phyloP scores from a whole-genome alignment of 2,888 invertebrate genomes.

The Prenolepis imparis region DNA sequence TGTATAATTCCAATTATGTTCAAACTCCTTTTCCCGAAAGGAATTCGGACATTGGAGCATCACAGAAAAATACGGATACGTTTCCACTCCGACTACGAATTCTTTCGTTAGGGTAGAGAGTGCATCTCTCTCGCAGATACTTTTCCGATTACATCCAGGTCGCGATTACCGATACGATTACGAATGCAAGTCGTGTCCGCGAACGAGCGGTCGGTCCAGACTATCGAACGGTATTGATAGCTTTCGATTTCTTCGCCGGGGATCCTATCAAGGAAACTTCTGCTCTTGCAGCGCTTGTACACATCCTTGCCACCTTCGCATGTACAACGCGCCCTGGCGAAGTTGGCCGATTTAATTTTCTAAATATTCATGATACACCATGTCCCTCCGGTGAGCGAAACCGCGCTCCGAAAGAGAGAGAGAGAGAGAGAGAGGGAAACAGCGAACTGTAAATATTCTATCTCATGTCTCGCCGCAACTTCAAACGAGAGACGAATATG shows the following conservation, averaged over 20 bases:
- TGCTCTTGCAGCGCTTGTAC: background rate
- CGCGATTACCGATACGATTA: constrained; percentile 48
- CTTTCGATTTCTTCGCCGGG: background rate
- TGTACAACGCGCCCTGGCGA: constrained; percentile 27
- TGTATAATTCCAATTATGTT: background rate
- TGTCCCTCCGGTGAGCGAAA: constrained; percentile 61
- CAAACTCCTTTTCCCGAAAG: background rate
- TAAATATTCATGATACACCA: constrained; percentile 72
- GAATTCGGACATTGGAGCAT: background rate
- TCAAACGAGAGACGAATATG: constrained; percentile 71
- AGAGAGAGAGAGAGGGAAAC: background rate
- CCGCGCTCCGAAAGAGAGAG: background rate
- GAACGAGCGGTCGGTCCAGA: constrained; percentile 10
- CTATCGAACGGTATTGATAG: constrained; percentile 36
- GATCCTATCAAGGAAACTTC: constrained; percentile 1
- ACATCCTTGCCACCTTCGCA: background rate
- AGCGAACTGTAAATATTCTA: constrained; percentile 74
- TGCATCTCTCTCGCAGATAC: background rate
- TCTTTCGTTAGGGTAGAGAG: background rate
- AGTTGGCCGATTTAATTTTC: constrained; percentile 74
- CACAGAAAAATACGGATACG: background rate
- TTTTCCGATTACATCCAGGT: constrained; percentile 25
- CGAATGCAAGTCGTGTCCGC: constrained; percentile 35
- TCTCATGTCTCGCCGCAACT: constrained; percentile 63
- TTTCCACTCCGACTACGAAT: background rate